phyloP scores from a whole-genome alignment of 1,140 invertebrate species.

The Temnothorax nylanderi region DNA sequence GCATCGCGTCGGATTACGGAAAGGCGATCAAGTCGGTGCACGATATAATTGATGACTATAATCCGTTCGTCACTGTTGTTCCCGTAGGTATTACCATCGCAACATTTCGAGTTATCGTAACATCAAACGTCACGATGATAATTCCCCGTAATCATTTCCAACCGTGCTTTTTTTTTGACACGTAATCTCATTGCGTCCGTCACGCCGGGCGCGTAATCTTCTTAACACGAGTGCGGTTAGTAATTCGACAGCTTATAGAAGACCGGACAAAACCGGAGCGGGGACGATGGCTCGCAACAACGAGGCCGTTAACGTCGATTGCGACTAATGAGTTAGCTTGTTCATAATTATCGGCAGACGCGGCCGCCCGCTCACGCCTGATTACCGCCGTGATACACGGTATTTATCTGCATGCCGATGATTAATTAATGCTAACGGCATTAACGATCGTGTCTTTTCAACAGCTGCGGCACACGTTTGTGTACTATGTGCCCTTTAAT shows the following conservation, averaged over 20 bases:
- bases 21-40: constrained; percentile 23
- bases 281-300: constrained; percentile 17
- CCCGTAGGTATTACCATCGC: constrained; percentile 8
- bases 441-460: constrained; percentile 63
- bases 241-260: constrained; percentile 50
- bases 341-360: constrained; percentile 73
- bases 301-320: constrained; percentile 67
- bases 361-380: constrained; percentile 28
- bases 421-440: constrained; percentile 69
- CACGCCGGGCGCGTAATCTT: constrained; percentile 36
- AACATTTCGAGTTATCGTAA: constrained; percentile 46
- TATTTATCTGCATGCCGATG: constrained; percentile 65
- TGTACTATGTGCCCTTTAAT: background rate
- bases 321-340: constrained; percentile 71
- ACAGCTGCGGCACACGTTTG: background rate
- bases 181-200: constrained; percentile 35
- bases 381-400: constrained; percentile 62
- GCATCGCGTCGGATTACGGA: constrained; percentile 37
- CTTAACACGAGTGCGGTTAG: constrained; percentile 47
- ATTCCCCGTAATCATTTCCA: constrained; percentile 15
- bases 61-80: constrained; percentile 31
- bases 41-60: constrained; percentile 48
- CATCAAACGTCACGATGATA: constrained; percentile 1
- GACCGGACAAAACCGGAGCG: constrained; percentile 2
- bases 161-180: background rate